Base-by-base conservation (phyloP, 2,888 invertebrate genomes). In the Zygaena filipendulae region DNA sequence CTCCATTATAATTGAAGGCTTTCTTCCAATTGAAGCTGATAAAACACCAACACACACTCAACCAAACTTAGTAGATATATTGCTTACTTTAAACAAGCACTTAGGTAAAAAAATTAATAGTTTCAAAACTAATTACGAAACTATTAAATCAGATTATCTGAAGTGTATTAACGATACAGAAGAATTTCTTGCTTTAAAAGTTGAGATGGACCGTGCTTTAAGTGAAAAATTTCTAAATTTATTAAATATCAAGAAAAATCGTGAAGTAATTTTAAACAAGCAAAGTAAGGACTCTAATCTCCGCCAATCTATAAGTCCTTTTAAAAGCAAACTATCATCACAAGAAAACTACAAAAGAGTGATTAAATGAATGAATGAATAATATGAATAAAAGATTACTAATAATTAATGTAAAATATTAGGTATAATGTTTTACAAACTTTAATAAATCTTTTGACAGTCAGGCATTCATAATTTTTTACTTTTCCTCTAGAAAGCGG, bases 181-280 rank as follows among this genome's bases (percentile, higher is more conserved):
- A 49, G 62, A 70, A 30, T 70, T 70, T 54, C 45, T 71, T 19
- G 53, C 52, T 23, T 46, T 71, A 18, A 71, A 70, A 56, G 52
- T 64, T 31, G 60, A 66, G 34, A 68, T 70, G 68, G 71, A 71
- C 42, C 61, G 52, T 41, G 49, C 58, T 11, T 47, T 71, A 1
- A 60, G 64, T 35, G 49, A 54, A 22, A 68, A 64, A 36, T 70
- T 66, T 47, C 40, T 67, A 27, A 52, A 50, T 21, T 42, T 66
- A 28, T 25, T 68, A 14, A 47, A 41, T 27, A 26, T 49, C 5
- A 59, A 61, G 35, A 59, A 49, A 33, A 29, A 61, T 16, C n/a
- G n/a, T n/a, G n/a, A n/a, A n/a, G n/a, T n/a, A n/a, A n/a, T n/a
- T n/a, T n/a, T n/a, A n/a, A n/a, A n/a, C n/a, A n/a, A n/a, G n/a